Percentiles rank a stretch among this genome's conserved stretches.
phyloP scores from a whole-genome alignment of 2,797 vertebrate genomes.

The Enteromius anoplus region DNA sequence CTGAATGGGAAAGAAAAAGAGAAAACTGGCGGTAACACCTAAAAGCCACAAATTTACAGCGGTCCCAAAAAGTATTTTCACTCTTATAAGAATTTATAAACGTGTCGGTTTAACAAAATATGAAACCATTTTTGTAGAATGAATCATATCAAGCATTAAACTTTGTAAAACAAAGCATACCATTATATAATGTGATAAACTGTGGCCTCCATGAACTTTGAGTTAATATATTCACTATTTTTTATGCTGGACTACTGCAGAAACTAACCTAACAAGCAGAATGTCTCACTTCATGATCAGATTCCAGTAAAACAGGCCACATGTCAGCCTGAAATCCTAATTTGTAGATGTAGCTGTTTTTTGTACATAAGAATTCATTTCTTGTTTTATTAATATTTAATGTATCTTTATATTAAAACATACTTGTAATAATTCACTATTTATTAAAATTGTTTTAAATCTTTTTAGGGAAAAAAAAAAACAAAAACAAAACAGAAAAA shows the following conservation, averaged over 20 bases:
- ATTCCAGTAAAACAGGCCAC: background rate
- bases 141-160: background rate
- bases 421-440: background rate
- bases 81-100: background rate
- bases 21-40: background rate
- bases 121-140: background rate
- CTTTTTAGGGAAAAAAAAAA: background rate
- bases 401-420: background rate
- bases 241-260: background rate
- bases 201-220: background rate
- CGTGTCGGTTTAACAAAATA: background rate
- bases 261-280: background rate
- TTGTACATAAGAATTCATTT: background rate
- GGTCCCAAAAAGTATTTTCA: background rate
- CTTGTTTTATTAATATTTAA: background rate
- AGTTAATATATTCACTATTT: background rate
- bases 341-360: background rate
- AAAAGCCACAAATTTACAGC: background rate
- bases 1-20: constrained; percentile 50
- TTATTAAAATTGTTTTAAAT: background rate
- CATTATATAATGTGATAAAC: background rate
- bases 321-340: background rate
- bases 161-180: background rate
- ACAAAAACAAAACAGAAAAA: background rate
- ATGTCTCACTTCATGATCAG: background rate